A percentile compares a stretch with the other conserved stretches of the same genome.
These are phyloP conservation scores for Ips typographus DNA, from an alignment of 1,140 invertebrate species.

Conservation along the genomic window DNA sequence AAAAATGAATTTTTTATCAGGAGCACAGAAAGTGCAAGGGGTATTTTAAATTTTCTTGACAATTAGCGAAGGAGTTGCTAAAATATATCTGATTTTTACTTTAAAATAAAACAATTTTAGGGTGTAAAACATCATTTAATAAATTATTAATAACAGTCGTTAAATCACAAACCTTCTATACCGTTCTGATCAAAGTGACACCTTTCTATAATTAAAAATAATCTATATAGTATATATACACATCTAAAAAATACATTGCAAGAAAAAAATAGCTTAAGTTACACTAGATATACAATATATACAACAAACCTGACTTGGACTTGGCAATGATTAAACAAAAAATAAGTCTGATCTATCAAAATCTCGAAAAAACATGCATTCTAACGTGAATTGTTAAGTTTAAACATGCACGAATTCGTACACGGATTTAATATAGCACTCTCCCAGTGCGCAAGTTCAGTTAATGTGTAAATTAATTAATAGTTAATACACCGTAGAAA, in stretches of 20 bases:
- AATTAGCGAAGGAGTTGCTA: no score
- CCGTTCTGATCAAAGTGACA: constrained; percentile 6
- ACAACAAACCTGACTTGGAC: constrained; percentile 44
- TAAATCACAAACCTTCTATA: constrained; percentile 24
- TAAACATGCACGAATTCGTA: background rate
- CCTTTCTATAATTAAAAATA: constrained; percentile 22
- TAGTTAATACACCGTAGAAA: no score
- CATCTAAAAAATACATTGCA: constrained; percentile 53
- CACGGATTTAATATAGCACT: constrained; percentile 12
- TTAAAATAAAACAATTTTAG: background rate
- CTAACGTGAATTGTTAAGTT: constrained; percentile 2
- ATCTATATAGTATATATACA: constrained; percentile 43
- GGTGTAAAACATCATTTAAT: constrained; percentile 1
- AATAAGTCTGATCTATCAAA: constrained; percentile 20
- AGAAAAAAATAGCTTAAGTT: constrained; percentile 50
- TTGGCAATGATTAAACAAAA: constrained; percentile 45
- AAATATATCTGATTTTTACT: no score
- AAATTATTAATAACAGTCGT: constrained; percentile 2
- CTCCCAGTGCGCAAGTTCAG: background rate
- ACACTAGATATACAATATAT: constrained; percentile 51
- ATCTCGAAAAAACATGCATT: constrained; percentile 4
- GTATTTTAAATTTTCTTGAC: no score
- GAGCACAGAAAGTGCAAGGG: no score
- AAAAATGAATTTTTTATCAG: no score
- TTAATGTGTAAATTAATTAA: no score